These are phyloP conservation scores for Amia ocellicauda DNA, from an alignment of 2,113 vertebrate species.

Conservation along the genomic window DNA sequence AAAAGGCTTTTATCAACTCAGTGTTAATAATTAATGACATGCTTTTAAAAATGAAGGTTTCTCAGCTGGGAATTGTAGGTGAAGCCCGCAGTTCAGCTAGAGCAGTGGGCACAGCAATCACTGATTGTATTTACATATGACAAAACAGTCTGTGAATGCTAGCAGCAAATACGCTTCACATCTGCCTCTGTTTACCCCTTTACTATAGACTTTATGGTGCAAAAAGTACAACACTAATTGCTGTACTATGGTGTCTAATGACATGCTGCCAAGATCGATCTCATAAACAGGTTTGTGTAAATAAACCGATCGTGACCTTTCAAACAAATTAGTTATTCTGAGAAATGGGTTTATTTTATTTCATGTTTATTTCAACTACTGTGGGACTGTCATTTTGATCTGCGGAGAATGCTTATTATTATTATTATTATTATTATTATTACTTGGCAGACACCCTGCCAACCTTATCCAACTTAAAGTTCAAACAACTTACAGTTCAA, in stretches of 20 bases:
- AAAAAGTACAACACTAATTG: slow-evolving; percentile 70
- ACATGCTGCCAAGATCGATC: slow-evolving; percentile 65
- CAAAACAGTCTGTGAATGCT: slow-evolving; percentile 60
- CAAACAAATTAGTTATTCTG: slow-evolving; percentile 57
- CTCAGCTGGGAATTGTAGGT: slow-evolving; percentile 47
- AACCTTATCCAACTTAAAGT: too few species aligned
- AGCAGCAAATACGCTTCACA: slow-evolving; percentile 64
- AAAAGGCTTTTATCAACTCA: background rate
- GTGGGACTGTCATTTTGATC: too few species aligned
- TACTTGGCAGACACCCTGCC: too few species aligned
- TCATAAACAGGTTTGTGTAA: slow-evolving; percentile 68
- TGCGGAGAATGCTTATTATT: too few species aligned
- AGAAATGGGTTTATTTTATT: slow-evolving; percentile 41
- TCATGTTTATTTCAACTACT: background rate
- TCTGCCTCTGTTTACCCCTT: slow-evolving; percentile 72
- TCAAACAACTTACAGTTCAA: too few species aligned
- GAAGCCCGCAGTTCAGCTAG: slow-evolving; percentile 55
- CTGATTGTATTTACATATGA: slow-evolving; percentile 69
- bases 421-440: too few species aligned
- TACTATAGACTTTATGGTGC: slow-evolving; percentile 64
- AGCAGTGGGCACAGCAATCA: slow-evolving; percentile 49
- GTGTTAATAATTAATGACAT: slow-evolving; percentile 60
- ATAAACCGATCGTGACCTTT: slow-evolving; percentile 76
- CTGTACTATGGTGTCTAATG: slow-evolving; percentile 64
- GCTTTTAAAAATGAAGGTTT: slow-evolving; percentile 45